Evolutionary conservation across 2,113 vertebrate genomes (phyloP).

Genomic region (Desmodus rotundus): DNA sequence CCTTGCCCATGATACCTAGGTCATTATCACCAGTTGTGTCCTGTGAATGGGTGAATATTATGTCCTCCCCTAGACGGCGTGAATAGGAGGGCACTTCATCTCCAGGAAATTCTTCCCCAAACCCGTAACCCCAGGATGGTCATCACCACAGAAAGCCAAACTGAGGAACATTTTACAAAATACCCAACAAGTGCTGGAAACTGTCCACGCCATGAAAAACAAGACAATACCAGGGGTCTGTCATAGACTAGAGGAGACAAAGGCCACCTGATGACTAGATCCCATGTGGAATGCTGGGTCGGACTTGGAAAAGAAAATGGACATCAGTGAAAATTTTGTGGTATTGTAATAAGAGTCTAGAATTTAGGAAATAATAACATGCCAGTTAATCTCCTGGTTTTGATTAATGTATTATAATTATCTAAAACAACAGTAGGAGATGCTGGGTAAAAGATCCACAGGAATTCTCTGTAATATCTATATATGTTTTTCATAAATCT

Average conservation of each 20-base stretch:
- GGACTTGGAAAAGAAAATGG: neutral
- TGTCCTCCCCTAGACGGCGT: rapidly evolving
- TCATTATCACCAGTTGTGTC: neutral
- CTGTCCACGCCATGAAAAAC: neutral
- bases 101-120: neutral
- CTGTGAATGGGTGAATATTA: neutral
- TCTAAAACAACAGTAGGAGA: neutral
- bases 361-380: neutral
- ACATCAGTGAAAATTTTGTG: neutral
- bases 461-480: neutral
- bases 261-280: neutral
- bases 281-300: neutral
- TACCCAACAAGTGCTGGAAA: neutral
- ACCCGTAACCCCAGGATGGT: neutral
- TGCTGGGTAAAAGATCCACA: neutral
- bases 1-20: neutral
- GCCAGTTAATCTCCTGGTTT: neutral
- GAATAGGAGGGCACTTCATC: neutral
- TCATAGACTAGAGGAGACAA: neutral
- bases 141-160: neutral
- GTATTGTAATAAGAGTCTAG: neutral
- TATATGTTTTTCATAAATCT: neutral
- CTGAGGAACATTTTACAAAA: neutral
- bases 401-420: neutral
- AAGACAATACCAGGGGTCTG: neutral